Evolutionary conservation across 2,888 invertebrate genomes (phyloP), one percentile per base, ranked within the genome.

Genomic region (Cataglyphis livida): DNA sequence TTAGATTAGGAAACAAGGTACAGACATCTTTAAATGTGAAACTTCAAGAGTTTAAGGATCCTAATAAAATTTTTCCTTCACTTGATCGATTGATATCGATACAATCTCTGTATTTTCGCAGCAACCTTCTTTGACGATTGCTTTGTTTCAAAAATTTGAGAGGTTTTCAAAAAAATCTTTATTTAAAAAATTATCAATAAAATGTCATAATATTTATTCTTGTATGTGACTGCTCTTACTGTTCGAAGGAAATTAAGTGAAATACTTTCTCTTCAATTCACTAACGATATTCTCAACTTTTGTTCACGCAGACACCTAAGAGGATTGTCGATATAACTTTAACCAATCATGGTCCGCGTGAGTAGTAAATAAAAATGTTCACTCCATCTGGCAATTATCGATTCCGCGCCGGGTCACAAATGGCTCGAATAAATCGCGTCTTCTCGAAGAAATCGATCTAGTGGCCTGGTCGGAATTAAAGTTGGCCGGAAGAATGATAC

Each of bases 381-480:
- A 21, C 28, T 21, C 59, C 70, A 59, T 70, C 71, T 35, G 59
- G 41, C 57, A 70, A 59, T 59, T 79, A 70, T 79, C 78, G 59
- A 79, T 70, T 79, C 71, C 59, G 59, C 35, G 35, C 59, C 71
- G 44, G 25, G 44, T 79, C 70, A 79, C 71, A 70, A 79, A 79
- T 70, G 78, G 71, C 71, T 70, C 71, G 78, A 79, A 25, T 79
- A 71, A 79, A 79, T 76, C 54, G 68, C 38, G 76, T 76, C 54
- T 66, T 66, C 76, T 51, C 28, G 25, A 76, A 76, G 66, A 76
- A 76, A 68, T 70, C 78, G 71, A 28, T 79, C 78, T 79, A 70
- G 78, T 70, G 71, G 78, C 70, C 78, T 79, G 70, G 78, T 71
- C 15, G 71, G 78, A 70, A 79, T 79, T 79, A 79, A 79, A 79